Evolutionary conservation across 2,113 vertebrate species (phyloP), one percentile per base, ranked within the genome.

Genomic region (Daphoenositta chrysoptera): DNA sequence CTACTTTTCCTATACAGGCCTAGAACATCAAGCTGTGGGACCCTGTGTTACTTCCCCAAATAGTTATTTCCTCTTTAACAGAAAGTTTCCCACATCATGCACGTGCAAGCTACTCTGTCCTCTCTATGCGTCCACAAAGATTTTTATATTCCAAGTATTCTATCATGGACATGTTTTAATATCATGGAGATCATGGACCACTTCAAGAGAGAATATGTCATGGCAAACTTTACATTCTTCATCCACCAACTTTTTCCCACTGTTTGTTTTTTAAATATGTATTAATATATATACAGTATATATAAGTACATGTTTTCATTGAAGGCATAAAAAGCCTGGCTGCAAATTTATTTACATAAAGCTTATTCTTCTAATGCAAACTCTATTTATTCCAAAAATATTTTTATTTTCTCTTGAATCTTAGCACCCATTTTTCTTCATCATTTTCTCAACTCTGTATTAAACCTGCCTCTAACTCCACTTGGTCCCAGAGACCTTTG

Each of bases 81-180:
- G 39, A 51, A 84, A 20, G 21, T 18, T 83, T 51, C 40, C 33
- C 42, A 45, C n/a, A 53, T 51, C 23, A 47, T 10, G 10, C 68
- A 86, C 0, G 0, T n/a, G 42, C 39, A 65, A 80, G 14, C 7
- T 20, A 31, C 37, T 35, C 30, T 22, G 31, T n/a, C 15, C n/a
- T 45, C 33, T 50, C 71, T 37, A 7, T 18, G 45, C 15, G 13
- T 23, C 14, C 31, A 48, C 33, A 17, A 57, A 45, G 33, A 16
- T 71, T 78, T 37, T 53, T 16, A 56, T 35, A 48, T 23, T 44
- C 45, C 33, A 54, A 50, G 14, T 47, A 45, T 39, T 58, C 1
- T 11, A 39, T 4, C 33, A 70, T 3, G 6, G 33, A 83, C 21
- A 57, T 19, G 11, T 35, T 83, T 89, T 53, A 85, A 60, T 6